Base-by-base conservation (phyloP, 2,888 invertebrate genomes). In the Pristionchus mayeri region DNA sequence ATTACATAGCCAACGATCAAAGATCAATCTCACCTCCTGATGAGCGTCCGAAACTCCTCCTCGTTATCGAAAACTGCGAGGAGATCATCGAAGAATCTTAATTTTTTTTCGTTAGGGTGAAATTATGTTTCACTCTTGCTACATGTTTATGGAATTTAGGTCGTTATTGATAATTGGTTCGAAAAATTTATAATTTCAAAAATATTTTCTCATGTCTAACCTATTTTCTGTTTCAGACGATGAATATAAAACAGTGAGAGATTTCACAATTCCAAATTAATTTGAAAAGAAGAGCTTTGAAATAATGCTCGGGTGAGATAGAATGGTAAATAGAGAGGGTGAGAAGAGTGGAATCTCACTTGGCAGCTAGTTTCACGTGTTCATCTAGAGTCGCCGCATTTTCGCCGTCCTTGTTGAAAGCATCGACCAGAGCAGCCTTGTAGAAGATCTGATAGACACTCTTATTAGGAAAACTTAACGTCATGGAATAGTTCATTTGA, bases 371-470 rank as follows among this genome's bases (percentile, higher is more conserved):
- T 52, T 90, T 90, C 83, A 91, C 86, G 86, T 92, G 92, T 75
- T 90, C 91, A 75, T 92, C 92, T 87, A 92, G 81, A 9, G 92
- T 92, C 18, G 91, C 91, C 37, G 86, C 84, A 63, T 89, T 89
- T 50, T 91, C 89, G 27, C 90, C 91, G 52, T 92, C 90, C 34
- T 90, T 91, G 67, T 90, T 91, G 87, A 92, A 92, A 21, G 92
- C 91, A 63, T 92, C 92, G 13, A 92, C 91, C 34, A 92, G 85
- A 1, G 91, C 90, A 9, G 92, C 92, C 79, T 92, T 92, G 88
- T 91, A 92, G 88, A 92, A 92, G 27, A 92, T 92, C 89, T 92
- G 80, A 67, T 67, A n/a, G n/a, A n/a, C n/a, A n/a, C n/a, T n/a
- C n/a, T n/a, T n/a, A n/a, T n/a, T n/a, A n/a, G n/a, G n/a, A n/a